A percentile compares a stretch with the other conserved stretches of the same genome.
Evolutionary conservation across 2,797 vertebrate species (phyloP).

Genomic region (Premnoplex brunnescens): DNA sequence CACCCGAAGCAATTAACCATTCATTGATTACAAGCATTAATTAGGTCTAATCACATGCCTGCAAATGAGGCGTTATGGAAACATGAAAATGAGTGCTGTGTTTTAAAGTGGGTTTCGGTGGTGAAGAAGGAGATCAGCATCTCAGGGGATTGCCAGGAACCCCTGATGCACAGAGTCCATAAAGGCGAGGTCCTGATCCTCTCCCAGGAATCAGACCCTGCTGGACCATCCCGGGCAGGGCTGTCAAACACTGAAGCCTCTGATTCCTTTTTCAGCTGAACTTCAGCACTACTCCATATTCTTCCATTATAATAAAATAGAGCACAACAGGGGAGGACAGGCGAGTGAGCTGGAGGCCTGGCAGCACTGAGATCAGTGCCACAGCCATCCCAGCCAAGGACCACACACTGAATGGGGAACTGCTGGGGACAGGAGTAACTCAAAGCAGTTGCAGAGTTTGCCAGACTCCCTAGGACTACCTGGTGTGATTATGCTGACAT

Average conservation of each 20-base stretch:
- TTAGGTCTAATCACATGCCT: conserved; percentile 36
- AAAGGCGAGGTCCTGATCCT: background rate
- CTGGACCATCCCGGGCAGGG: background rate
- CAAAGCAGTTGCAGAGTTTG: background rate
- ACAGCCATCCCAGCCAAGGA: background rate
- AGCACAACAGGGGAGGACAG: background rate
- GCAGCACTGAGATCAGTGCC: background rate
- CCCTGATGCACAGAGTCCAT: background rate
- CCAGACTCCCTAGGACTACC: background rate
- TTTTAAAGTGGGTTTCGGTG: background rate
- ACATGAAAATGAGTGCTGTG: background rate
- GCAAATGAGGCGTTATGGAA: conserved; percentile 15
- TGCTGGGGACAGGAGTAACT: background rate
- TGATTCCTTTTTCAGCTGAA: background rate
- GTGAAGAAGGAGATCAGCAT: background rate
- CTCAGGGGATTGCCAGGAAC: background rate
- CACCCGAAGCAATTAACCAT: background rate
- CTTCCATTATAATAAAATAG: background rate
- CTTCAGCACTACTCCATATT: background rate
- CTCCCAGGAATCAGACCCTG: background rate
- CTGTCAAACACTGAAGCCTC: background rate
- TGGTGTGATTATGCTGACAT: background rate
- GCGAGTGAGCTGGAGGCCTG: background rate
- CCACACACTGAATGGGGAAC: background rate
- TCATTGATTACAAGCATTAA: conserved; percentile 56